Evolutionary conservation across 2,113 vertebrate genomes (phyloP), one percentile per base, ranked within the genome.

Genomic region (Menidia beryllina): DNA sequence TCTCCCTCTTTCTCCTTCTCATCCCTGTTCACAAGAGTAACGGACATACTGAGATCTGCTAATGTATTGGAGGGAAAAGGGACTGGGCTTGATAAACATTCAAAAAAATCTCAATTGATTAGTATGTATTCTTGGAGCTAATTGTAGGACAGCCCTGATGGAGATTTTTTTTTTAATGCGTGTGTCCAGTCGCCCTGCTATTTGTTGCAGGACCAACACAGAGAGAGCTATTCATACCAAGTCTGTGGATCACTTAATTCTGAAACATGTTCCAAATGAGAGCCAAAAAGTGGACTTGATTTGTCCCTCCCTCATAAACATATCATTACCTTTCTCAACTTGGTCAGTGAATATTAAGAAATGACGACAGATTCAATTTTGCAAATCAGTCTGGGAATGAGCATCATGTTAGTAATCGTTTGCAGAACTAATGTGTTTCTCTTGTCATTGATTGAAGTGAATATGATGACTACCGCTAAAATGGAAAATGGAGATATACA

Each of bases 21-120:
- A 93, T 93, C 91, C 89, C 91, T 90, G 89, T 90, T 93, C 92
- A 93, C 90, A 91, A 91, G 85, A 91, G 83, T 85, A 89, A 85
- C 70, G 77, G 89, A 90, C 88, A 91, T 88, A 88, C 90, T 92
- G 84, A 84, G 86, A 91, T 91, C 87, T 83, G 90, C 86, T 88
- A 90, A 83, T 88, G 81, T 84, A 89, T 56, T 77, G 84, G 81
- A 85, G 82, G 65, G 64, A 53, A 83, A 75, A 88, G 87, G 88
- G 90, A 77, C 82, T 79, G 74, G 77, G 82, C 88, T 90, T 83
- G 73, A 84, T 90, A 86, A 87, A 77, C 78, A 79, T 75, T 86
- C 88, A 86, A 47, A 19, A 36, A 45, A 67, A 83, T 68, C 79
- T 78, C 80, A 59, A 91, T 90, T 86, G 88, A 92, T 91, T 90